Percentiles rank a stretch among this genome's conserved stretches.
phyloP scores from a whole-genome alignment of 2,888 invertebrate species.

The Tanypteryx hageni region DNA sequence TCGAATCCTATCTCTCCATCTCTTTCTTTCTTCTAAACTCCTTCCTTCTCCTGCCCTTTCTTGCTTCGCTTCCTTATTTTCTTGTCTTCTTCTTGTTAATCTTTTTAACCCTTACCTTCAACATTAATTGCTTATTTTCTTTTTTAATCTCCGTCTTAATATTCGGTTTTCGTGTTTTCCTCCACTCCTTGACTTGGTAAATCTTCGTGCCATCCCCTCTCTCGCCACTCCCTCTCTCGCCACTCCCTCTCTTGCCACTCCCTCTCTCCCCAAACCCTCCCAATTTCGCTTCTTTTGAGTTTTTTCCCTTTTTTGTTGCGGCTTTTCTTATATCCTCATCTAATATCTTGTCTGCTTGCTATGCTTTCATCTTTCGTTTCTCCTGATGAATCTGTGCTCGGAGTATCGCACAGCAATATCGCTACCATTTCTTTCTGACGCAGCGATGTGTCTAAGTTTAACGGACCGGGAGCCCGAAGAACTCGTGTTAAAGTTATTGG shows the following conservation, averaged over 20 bases:
- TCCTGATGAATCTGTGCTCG: neutral
- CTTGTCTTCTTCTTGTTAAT: neutral
- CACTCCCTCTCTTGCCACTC: neutral
- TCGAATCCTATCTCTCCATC: neutral
- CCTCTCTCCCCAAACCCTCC: neutral
- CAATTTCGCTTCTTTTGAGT: constrained; percentile 12
- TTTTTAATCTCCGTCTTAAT: neutral
- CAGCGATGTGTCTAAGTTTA: neutral
- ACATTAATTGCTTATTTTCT: neutral
- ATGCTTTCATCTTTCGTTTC: too few species aligned
- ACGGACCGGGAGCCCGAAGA: neutral
- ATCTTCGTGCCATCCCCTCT: neutral
- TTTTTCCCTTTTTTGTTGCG: constrained; percentile 29
- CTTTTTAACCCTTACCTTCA: neutral
- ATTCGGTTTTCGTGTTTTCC: neutral
- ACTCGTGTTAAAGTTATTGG: neutral
- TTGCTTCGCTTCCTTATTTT: neutral
- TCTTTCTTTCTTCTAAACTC: neutral
- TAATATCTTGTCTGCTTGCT: neutral
- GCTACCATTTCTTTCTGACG: neutral
- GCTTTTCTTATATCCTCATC: neutral
- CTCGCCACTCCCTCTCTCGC: neutral
- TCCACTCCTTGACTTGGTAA: neutral
- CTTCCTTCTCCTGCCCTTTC: neutral
- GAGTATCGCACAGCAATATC: neutral